Base-by-base conservation (phyloP, 2,888 invertebrate species). In the Melitaea athalia region DNA sequence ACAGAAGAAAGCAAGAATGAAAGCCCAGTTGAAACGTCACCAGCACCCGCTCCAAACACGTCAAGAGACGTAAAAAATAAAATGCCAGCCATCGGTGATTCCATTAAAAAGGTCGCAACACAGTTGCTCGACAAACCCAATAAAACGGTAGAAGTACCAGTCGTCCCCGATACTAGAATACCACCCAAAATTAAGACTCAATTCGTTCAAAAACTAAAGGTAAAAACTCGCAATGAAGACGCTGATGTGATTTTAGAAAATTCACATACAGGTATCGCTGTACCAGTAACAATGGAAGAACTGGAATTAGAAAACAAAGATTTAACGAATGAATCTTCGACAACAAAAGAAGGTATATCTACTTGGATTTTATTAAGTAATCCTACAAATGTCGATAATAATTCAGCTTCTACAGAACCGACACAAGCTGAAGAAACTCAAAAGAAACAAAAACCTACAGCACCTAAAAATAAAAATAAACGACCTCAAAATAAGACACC, bases 291-390 rank as follows among this genome's bases (percentile, higher is more conserved):
- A 3, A 92, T 94, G 74, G 95, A 95, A 74, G 95, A 95, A 71
- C 78, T 94, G 0, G 94, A 94, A 79, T 85, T 91, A 11, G 94
- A 94, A 77, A 92, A 89, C 63, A 93, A 92, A 79, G 81, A 94
- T 38, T 77, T 64, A 5, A 59, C 73, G 17, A 79, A 75, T 61
- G 84, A 93, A 77, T 88, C 90, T 67, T 94, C 92, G 67, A 96
- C 93, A 60, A 93, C 93, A 33, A 94, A 93, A 64, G 94, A 94
- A 79, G 96, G 96, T 0, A 92, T 96, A 71, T 96, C 96, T 0
- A 96, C 96, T 0, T 96, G 96, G 96, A 95, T 96, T 70, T 88
- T 96, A 17, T 82, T 96, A 17, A 96, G 95, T 73, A 91, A 86
- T 71, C 88, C 93, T 0, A 75, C 84, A 3, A 84, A 82, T 3